Conservation (phyloP, 1,140 invertebrate genomes). For the Drosophila ficusphila region DNA sequence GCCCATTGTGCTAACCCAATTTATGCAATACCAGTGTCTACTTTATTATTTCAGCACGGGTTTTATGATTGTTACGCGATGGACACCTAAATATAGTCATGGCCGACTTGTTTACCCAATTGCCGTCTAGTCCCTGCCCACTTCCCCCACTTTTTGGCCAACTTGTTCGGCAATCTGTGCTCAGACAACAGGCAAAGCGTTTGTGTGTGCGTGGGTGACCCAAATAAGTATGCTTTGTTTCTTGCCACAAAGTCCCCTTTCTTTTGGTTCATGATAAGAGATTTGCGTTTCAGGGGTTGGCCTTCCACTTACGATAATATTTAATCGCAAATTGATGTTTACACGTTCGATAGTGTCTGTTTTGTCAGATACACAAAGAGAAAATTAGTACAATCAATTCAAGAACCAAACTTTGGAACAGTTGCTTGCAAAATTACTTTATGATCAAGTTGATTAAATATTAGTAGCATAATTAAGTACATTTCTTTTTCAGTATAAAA, state of each 20-base stretch:
- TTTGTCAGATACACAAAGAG: neutral
- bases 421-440: too few relatives aligned
- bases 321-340: slow-evolving; percentile 65
- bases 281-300: neutral
- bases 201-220: slow-evolving; percentile 51
- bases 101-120: slow-evolving; percentile 53
- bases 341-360: slow-evolving; percentile 28
- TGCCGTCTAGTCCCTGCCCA: slow-evolving; percentile 22
- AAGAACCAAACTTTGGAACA: too few relatives aligned
- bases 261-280: neutral
- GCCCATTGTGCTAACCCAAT: slow-evolving; percentile 9
- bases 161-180: slow-evolving; percentile 48
- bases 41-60: slow-evolving; percentile 45
- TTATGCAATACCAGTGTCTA: slow-evolving; percentile 47
- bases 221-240: slow-evolving; percentile 61
- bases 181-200: slow-evolving; percentile 25
- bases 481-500: neutral
- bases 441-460: too few relatives aligned
- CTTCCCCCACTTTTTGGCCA: neutral
- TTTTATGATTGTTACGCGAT: slow-evolving; percentile 38
- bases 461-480: too few relatives aligned
- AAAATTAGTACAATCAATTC: too few relatives aligned
- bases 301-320: slow-evolving; percentile 47
- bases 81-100: slow-evolving; percentile 54
- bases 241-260: neutral